These are phyloP conservation scores for Ia io DNA, from an alignment of 2,113 vertebrate species.

Conservation along the genomic window DNA sequence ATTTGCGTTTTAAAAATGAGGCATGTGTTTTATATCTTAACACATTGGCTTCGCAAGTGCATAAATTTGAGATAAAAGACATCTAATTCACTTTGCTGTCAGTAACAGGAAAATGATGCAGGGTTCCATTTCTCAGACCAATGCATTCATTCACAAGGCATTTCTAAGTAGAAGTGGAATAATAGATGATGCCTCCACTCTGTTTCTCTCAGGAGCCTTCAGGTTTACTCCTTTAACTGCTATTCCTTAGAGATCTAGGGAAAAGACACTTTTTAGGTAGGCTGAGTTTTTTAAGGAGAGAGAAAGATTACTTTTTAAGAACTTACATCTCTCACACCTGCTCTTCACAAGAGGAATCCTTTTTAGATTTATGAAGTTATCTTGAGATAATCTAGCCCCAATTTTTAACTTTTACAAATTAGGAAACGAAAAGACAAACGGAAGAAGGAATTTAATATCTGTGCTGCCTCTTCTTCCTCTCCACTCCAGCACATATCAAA, in stretches of 20 bases:
- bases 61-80: slow-evolving; percentile 35
- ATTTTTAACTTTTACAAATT: slow-evolving; percentile 5
- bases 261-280: not conserved
- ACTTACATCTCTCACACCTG: not conserved
- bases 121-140: not conserved
- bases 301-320: not conserved
- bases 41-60: slow-evolving; percentile 42
- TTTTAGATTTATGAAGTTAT: not conserved
- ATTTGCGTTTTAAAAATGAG: not conserved
- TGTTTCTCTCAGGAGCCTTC: not conserved
- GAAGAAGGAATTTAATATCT: not conserved
- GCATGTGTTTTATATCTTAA: slow-evolving; percentile 13
- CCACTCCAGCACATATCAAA: not conserved
- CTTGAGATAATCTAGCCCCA: not conserved
- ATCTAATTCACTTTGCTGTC: slow-evolving; percentile 35
- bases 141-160: not conserved
- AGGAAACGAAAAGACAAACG: not conserved
- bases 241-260: not conserved
- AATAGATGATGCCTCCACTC: not conserved
- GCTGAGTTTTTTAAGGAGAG: not conserved
- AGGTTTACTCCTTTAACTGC: not conserved
- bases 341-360: not conserved
- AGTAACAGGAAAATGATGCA: slow-evolving; percentile 26
- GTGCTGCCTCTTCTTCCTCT: not conserved
- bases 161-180: not conserved